These are phyloP conservation scores for Pogonus chalceus DNA, from an alignment of 1,140 invertebrate species.

Conservation along the genomic window DNA sequence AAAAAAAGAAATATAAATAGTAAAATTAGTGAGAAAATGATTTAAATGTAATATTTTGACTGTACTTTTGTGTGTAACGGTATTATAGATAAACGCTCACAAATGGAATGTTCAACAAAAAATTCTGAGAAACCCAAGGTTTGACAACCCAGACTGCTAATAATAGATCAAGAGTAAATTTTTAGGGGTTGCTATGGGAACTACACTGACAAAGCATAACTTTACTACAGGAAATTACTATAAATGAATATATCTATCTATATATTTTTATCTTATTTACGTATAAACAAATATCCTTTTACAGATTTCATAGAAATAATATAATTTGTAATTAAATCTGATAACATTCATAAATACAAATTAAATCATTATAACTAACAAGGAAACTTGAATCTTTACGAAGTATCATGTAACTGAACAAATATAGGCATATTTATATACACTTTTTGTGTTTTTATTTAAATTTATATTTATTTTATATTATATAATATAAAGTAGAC, in stretches of 20 bases:
- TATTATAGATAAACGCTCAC: conserved; percentile 3
- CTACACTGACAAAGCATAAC: neutral
- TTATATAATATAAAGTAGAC: too few relatives aligned
- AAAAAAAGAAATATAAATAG: too few relatives aligned
- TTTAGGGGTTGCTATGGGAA: neutral
- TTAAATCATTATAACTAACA: too few relatives aligned
- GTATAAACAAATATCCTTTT: neutral
- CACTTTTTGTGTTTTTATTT: too few relatives aligned
- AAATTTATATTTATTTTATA: too few relatives aligned
- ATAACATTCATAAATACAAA: too few relatives aligned
- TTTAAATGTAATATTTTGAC: neutral
- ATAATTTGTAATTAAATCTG: too few relatives aligned
- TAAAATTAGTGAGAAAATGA: too few relatives aligned
- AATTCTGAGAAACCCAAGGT: conserved; percentile 1
- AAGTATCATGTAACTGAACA: too few relatives aligned
- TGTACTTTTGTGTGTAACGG: conserved; percentile 2
- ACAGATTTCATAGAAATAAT: too few relatives aligned
- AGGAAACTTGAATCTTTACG: too few relatives aligned
- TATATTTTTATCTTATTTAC: neutral
- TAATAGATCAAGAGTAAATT: neutral
- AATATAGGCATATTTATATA: too few relatives aligned
- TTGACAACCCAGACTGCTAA: conserved; percentile 2
- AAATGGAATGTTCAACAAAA: conserved; percentile 2
- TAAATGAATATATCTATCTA: neutral
- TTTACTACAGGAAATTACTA: neutral